These are phyloP conservation scores for Betta splendens DNA, from an alignment of 2,797 vertebrate species.

Conservation along the genomic window DNA sequence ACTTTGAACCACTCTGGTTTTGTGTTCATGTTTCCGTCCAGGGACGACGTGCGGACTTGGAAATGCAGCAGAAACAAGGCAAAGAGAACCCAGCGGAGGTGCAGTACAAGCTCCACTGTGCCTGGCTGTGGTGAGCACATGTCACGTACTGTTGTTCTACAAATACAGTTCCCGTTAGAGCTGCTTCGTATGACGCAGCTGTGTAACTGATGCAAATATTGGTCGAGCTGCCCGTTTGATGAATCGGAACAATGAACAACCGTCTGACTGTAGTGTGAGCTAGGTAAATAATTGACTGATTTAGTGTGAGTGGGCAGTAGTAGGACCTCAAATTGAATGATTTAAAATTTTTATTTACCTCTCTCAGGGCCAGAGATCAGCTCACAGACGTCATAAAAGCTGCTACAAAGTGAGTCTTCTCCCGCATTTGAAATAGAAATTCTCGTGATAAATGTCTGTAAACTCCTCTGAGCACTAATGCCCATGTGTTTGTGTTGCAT, in stretches of 20 bases:
- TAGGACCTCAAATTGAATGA: background rate
- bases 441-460: background rate
- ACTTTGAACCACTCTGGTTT: background rate
- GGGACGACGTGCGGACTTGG: conserved; percentile 92
- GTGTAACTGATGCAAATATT: no score
- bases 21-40: conserved; percentile 47
- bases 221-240: no score
- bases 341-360: background rate
- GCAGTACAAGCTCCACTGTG: conserved; percentile 88
- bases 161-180: background rate
- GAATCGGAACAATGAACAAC: background rate
- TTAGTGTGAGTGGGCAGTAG: conserved; percentile 23
- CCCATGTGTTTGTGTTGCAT: background rate
- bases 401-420: conserved; percentile 77
- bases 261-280: background rate
- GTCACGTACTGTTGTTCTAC: background rate
- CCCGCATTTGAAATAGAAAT: background rate
- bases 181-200: no score
- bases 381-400: conserved; percentile 89
- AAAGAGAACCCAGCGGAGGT: conserved; percentile 87
- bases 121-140: conserved; percentile 92
- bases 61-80: conserved; percentile 89
- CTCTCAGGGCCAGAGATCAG: conserved; percentile 90
- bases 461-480: background rate
- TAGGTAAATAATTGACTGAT: conserved; percentile 7